Evolutionary conservation across 2,888 invertebrate species (phyloP), one percentile per base, ranked within the genome.

Genomic region (Imbricaverruca yamaguchii): DNA sequence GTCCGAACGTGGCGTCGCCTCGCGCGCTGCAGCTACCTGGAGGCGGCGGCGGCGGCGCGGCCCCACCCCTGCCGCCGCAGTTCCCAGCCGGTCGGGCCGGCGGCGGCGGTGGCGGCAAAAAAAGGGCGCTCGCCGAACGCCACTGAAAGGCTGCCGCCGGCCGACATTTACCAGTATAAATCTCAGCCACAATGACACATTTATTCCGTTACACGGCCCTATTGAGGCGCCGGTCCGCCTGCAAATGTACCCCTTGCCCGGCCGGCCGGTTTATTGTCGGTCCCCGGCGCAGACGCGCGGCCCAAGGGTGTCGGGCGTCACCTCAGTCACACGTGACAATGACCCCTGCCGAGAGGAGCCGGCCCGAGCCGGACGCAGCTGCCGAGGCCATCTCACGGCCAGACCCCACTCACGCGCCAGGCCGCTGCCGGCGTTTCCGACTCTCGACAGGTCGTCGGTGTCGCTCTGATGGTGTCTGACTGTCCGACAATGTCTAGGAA

Each of bases 121-220:
- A 39, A 39, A 39, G 39, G 39, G 39, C 39, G 39, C 39, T 39
- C 39, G 39, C 39, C 39, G 39, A 39, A 39, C 4, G 39, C 39
- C 39, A 39, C 39, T 39, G 39, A 39, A 39, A 39, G 39, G 39
- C 67, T 11, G n/a, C n/a, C 13, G 67, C 18, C 67, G 67, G 67
- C 67, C 67, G 67, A 67, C 67, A 67, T 67, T 67, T 67, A 67
- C 67, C 67, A 25, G 67, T 25, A 67, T 67, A 67, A 67, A 67
- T 67, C 67, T 67, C 67, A 25, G 13, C 67, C 67, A 67, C 67
- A 67, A 67, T 67, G 25, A 67, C 67, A 67, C 67, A 67, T 67
- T 67, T 67, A 67, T 67, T 67, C 25, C 67, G 67, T 67, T 67
- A 67, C 67, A 67, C 25, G 67, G n/a, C 25, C 13, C 67, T n/a